Evolutionary conservation across 2,888 invertebrate genomes (phyloP).

Genomic region (Oeneis ivallda): DNA sequence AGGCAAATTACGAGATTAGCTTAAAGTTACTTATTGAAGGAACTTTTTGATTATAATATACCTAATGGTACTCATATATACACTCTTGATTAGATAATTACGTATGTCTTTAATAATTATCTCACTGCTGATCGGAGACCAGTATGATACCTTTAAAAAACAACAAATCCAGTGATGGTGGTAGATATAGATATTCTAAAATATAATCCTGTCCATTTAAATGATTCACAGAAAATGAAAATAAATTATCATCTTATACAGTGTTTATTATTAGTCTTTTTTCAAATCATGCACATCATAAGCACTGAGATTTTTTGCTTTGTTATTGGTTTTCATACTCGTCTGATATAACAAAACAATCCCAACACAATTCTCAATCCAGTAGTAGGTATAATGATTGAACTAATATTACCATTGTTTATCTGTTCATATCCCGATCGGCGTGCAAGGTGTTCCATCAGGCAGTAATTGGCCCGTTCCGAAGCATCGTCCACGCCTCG

Average conservation of each 20-base stretch:
- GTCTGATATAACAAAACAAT: slow-evolving; percentile 11
- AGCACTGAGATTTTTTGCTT: too few relatives aligned
- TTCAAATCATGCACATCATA: too few relatives aligned
- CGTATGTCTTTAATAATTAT: background rate
- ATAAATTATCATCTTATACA: too few relatives aligned
- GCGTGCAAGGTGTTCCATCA: slow-evolving; percentile 71
- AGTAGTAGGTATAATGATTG: slow-evolving; percentile 33
- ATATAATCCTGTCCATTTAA: too few relatives aligned
- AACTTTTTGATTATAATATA: background rate
- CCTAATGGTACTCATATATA: too few relatives aligned
- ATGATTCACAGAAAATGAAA: too few relatives aligned
- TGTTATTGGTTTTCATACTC: background rate
- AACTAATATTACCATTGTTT: slow-evolving; percentile 35
- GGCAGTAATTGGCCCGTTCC: slow-evolving; percentile 67
- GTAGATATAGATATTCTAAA: too few relatives aligned
- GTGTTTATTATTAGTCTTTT: too few relatives aligned
- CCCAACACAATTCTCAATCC: slow-evolving; percentile 23
- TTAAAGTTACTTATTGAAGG: background rate
- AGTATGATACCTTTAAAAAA: background rate
- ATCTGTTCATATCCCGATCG: slow-evolving; percentile 38
- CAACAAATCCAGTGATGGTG: too few relatives aligned
- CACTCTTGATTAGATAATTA: too few relatives aligned
- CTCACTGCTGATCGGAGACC: background rate
- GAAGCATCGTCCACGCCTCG: slow-evolving; percentile 48
- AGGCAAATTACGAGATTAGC: slow-evolving; percentile 12